Conservation (phyloP, 2,888 invertebrate genomes). For the Bhutanitis thaidina region DNA sequence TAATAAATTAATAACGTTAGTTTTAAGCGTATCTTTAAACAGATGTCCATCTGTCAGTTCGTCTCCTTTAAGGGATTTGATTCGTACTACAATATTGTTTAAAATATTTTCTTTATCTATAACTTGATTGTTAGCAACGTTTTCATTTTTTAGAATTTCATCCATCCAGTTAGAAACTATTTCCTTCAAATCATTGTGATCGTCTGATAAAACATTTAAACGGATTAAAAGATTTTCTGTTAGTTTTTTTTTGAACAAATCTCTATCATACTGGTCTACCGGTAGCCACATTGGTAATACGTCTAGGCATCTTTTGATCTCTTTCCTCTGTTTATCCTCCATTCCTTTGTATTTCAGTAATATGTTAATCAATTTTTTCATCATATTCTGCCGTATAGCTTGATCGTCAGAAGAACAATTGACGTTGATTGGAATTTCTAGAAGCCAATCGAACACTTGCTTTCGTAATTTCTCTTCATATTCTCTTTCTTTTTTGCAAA, state of each 20-base stretch:
- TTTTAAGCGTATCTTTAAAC: conserved; percentile 27
- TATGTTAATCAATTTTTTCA: background rate
- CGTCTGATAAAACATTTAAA: background rate
- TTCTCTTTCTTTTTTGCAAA: conserved; percentile 6
- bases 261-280: background rate
- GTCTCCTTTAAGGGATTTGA: conserved; percentile 32
- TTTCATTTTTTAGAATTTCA: conserved; percentile 33
- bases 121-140: conserved; percentile 24
- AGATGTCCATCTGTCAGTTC: conserved; percentile 33
- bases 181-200: conserved; percentile 1
- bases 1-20: conserved; percentile 23
- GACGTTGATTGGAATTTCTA: conserved; percentile 11
- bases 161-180: conserved; percentile 35
- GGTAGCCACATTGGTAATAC: conserved; percentile 18
- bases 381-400: background rate
- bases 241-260: conserved; percentile 9
- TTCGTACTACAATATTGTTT: conserved; percentile 26
- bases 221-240: conserved; percentile 8
- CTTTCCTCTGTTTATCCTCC: conserved; percentile 26
- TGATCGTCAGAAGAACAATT: conserved; percentile 11
- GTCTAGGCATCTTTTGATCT: conserved; percentile 25
- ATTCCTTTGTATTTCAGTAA: conserved; percentile 18
- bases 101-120: conserved; percentile 30
- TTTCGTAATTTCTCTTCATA: background rate
- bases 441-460: conserved; percentile 12